Conservation (phyloP, 2,888 invertebrate genomes). For the Hirtodrosophila cameraria region DNA sequence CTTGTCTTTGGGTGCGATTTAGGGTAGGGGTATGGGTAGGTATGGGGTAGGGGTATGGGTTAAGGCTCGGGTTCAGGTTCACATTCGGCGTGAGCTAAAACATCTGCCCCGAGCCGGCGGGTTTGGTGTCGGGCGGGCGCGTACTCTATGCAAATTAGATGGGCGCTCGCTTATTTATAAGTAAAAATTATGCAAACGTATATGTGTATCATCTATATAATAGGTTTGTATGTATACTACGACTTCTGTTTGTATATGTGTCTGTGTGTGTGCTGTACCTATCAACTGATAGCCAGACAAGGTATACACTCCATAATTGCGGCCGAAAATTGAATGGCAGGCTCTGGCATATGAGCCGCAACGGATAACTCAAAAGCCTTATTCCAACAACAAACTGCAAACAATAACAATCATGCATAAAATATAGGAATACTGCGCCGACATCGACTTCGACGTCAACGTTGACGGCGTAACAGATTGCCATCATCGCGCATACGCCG, state of each 20-base stretch:
- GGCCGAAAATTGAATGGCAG: conserved; percentile 59
- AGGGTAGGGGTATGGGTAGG: conserved; percentile 2
- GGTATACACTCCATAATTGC: conserved; percentile 59
- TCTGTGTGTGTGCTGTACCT: conserved; percentile 18
- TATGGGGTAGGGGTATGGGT: conserved; percentile 5
- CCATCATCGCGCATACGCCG: conserved; percentile 70
- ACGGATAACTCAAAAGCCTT: conserved; percentile 65
- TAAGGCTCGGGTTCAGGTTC: conserved; percentile 26
- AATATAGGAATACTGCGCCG: conserved; percentile 42
- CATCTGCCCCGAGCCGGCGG: conserved; percentile 65
- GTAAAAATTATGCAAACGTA: conserved; percentile 71
- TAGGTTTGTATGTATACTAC: background rate
- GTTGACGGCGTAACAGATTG: conserved; percentile 45
- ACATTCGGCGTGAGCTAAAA: conserved; percentile 62
- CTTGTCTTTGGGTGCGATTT: background rate
- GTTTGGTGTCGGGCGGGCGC: conserved; percentile 29
- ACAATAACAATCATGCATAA: conserved; percentile 78
- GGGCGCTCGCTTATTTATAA: conserved; percentile 75
- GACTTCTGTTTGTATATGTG: background rate
- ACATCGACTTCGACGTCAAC: conserved; percentile 3
- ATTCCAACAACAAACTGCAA: conserved; percentile 66
- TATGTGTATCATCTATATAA: background rate
- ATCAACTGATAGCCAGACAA: conserved; percentile 38
- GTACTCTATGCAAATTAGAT: conserved; percentile 73
- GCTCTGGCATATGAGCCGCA: conserved; percentile 71